Base-by-base conservation (phyloP, 2,113 vertebrate genomes). In the Salvelinus namaycush region DNA sequence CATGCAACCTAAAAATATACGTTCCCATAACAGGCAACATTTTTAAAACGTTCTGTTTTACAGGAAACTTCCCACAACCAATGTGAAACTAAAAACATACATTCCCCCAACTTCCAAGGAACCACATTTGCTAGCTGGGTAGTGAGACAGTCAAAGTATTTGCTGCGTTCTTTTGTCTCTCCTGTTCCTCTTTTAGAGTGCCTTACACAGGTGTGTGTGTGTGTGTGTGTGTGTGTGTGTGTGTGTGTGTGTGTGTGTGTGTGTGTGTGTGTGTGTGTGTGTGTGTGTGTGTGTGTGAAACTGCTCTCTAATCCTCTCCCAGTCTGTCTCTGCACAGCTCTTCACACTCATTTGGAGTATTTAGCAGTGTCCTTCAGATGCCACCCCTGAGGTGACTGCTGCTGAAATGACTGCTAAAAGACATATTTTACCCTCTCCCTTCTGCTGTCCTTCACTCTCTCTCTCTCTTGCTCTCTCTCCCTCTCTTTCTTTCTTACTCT, bases 291-390 rank as follows among this genome's bases (percentile, higher is more conserved):
- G 31, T 6, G 57, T 20, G 57, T 20, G 18, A 62, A 22, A 62
- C n/a, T 9, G 59, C 59, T 62, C 59, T 62, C n/a, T 62, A 62
- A 62, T 62, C 59, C 59, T 62, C 59, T 62, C 59, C 4, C 59
- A 16, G 59, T 44, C 59, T 44, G 39, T 44, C 39, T 44, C 8
- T 44, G 39, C 39, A 62, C 59, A 26, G 70, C 27, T 54, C 70
- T 72, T 62, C 62, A 72, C 26, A 34, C 69, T 72, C 29, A 68
- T 76, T 79, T 73, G 73, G 59, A 67, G 74, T 29, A 57, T 76
- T 76, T 85, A 82, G 89, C 83, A 82, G 85, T 89, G 90, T 93
- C 91, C 92, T 93, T 90, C 88, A 92, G 86, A 86, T 80, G 48
- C 73, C 86, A 81, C 87, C 82, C 79, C 82, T 9, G 88, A 91